phyloP scores from a whole-genome alignment of 2,797 vertebrate species.

The Lagodon rhomboides region DNA sequence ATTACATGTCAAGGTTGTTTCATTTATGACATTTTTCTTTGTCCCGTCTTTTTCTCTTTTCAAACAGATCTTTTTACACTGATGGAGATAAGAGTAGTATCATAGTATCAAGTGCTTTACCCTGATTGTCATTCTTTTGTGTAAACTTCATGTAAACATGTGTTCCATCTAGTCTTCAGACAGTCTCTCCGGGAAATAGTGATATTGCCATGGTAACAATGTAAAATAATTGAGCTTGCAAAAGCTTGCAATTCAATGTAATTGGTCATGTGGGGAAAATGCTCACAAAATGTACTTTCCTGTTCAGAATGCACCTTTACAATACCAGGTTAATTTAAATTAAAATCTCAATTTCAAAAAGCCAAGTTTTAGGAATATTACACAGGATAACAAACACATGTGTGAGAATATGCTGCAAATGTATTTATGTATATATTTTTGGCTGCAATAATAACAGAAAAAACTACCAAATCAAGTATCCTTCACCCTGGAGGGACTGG shows the following conservation, averaged over 20 bases:
- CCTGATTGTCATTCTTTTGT: not conserved
- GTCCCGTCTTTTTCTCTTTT: constrained; percentile 26
- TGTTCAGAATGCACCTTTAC: not conserved
- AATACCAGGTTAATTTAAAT: not conserved
- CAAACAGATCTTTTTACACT: constrained; percentile 50
- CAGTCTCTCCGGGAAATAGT: constrained; percentile 13
- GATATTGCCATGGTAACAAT: not conserved
- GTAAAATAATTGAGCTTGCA: not conserved
- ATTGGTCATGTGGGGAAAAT: not conserved
- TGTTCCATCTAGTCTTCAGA: not conserved
- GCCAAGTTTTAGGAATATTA: not conserved
- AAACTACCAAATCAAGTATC: not conserved
- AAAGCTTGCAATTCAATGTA: not conserved
- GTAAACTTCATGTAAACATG: not conserved
- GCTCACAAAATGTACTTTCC: not conserved
- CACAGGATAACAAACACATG: not conserved
- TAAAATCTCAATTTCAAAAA: not conserved
- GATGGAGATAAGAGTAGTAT: constrained; percentile 41
- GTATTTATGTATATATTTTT: not conserved
- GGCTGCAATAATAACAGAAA: not conserved
- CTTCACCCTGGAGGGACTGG: constrained; percentile 6
- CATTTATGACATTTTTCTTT: constrained; percentile 1
- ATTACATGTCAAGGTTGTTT: not conserved
- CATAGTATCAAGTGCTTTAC: not conserved
- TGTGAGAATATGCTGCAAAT: not conserved